Conservation (phyloP, 2,888 invertebrate genomes). For the Tetheella fluctuosa region DNA sequence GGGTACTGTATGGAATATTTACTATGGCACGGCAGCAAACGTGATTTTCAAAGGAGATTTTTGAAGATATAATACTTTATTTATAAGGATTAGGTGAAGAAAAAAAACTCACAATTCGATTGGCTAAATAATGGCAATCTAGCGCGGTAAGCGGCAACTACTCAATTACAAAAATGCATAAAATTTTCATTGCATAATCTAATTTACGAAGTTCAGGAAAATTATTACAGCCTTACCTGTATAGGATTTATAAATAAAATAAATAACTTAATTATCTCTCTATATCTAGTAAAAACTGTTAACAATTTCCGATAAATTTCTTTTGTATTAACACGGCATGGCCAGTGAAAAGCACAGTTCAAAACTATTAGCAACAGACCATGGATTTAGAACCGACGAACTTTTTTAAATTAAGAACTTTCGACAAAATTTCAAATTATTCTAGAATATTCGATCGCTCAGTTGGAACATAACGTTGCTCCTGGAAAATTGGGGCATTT, state of each 20-base stretch:
- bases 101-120: no score
- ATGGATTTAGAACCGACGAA: neutral
- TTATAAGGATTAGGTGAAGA: no score
- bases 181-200: no score
- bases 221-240: no score
- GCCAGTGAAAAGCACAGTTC: neutral
- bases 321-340: neutral
- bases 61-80: no score
- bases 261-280: neutral
- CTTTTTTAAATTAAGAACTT: neutral
- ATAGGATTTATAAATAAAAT: no score
- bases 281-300: neutral
- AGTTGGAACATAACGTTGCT: conserved; percentile 28
- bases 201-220: no score
- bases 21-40: neutral
- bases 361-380: neutral
- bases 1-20: conserved; percentile 16
- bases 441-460: conserved; percentile 2
- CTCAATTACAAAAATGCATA: no score
- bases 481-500: conserved; percentile 39
- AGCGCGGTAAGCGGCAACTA: no score
- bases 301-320: neutral
- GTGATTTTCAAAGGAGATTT: no score
- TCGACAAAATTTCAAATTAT: neutral
- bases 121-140: no score